Evolutionary conservation across 2,797 vertebrate genomes (phyloP).

Genomic region (Crocodylus rhombifer): DNA sequence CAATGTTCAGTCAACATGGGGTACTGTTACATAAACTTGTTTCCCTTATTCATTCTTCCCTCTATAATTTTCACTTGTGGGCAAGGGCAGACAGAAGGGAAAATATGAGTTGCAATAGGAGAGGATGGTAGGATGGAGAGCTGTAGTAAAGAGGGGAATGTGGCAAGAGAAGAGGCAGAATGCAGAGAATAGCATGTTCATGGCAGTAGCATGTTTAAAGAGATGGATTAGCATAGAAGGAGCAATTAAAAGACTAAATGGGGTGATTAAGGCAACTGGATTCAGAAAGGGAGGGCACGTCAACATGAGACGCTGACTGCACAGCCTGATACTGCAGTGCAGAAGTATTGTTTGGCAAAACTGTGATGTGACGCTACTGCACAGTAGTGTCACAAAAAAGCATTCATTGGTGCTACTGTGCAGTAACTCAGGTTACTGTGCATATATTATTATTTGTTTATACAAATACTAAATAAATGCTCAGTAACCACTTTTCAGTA

Average conservation of each 20-base stretch:
- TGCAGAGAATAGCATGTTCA: accelerated
- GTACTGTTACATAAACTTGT: neutral
- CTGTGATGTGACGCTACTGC: too few relatives aligned
- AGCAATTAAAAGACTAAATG: neutral
- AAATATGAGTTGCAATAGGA: neutral
- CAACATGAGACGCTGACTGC: too few relatives aligned
- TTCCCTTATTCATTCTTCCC: neutral
- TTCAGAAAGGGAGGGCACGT: too few relatives aligned
- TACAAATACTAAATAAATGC: too few relatives aligned
- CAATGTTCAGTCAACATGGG: accelerated
- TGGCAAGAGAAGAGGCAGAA: neutral
- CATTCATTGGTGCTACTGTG: too few relatives aligned
- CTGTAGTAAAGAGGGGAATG: neutral
- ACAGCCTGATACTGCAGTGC: too few relatives aligned
- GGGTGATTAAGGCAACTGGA: too few relatives aligned
- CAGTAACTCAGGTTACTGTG: too few relatives aligned
- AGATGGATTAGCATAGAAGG: neutral
- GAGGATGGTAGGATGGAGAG: accelerated
- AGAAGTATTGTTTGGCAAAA: too few relatives aligned
- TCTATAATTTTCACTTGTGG: neutral
- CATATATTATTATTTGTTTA: too few relatives aligned
- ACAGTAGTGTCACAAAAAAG: too few relatives aligned
- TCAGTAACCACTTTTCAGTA: too few relatives aligned
- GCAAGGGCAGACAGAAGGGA: neutral
- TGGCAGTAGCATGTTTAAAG: accelerated